phyloP scores from a whole-genome alignment of 1,140 invertebrate species.

The Anastrepha obliqua region DNA sequence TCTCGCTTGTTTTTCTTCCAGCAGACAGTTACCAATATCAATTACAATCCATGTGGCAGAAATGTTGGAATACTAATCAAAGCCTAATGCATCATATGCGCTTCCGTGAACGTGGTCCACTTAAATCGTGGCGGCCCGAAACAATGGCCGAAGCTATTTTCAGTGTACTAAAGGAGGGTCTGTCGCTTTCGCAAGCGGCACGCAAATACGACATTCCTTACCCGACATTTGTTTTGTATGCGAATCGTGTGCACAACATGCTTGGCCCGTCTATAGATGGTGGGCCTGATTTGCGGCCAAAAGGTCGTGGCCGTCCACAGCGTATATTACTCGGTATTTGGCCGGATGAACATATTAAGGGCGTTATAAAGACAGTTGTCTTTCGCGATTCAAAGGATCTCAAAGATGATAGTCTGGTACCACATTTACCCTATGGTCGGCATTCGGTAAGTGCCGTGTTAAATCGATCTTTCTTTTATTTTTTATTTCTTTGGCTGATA shows the following conservation, averaged over 20 bases:
- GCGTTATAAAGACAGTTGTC: slow-evolving; percentile 92
- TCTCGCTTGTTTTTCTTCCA: slow-evolving; percentile 69
- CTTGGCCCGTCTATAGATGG: slow-evolving; percentile 92
- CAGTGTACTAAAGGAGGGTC: slow-evolving; percentile 90
- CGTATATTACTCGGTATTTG: slow-evolving; percentile 91
- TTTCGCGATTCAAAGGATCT: slow-evolving; percentile 88
- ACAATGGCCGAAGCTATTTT: slow-evolving; percentile 96
- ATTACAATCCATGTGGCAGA: slow-evolving; percentile 94
- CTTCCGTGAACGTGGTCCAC: slow-evolving; percentile 90
- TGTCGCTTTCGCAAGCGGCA: slow-evolving; percentile 92
- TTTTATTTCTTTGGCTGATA: neutral
- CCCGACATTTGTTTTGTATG: slow-evolving; percentile 94
- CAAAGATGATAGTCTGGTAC: slow-evolving; percentile 79
- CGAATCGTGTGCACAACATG: slow-evolving; percentile 96
- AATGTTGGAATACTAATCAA: slow-evolving; percentile 91
- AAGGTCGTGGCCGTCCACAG: slow-evolving; percentile 91
- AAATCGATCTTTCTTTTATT: neutral
- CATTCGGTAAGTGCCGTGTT: slow-evolving; percentile 68
- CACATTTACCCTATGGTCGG: slow-evolving; percentile 68
- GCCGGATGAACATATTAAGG: slow-evolving; percentile 94
- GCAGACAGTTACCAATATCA: slow-evolving; percentile 95
- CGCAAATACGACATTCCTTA: slow-evolving; percentile 95
- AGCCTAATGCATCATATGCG: slow-evolving; percentile 90
- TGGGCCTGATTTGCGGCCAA: slow-evolving; percentile 91
- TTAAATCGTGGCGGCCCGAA: slow-evolving; percentile 95